Base-by-base conservation (phyloP, 1,140 invertebrate genomes). In the Aricia agestis region DNA sequence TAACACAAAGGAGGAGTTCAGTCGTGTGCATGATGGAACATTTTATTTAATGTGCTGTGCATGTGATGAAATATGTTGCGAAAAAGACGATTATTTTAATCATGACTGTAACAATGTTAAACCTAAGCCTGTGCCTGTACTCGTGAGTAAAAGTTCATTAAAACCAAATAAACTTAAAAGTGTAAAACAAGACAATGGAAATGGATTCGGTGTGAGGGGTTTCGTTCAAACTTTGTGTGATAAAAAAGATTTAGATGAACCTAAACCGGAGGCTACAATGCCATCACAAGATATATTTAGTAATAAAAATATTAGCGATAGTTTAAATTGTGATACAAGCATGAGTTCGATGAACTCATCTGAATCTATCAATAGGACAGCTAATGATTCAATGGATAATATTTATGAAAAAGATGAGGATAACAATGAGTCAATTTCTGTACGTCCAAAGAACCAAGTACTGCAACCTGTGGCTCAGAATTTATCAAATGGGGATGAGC, bases 1-100 rank as follows among this genome's bases (percentile, higher is more conserved):
- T 80, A 82, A 94, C 10, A 93, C 92, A 58, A 92, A 93, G 65
- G 94, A 95, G 74, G 93, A 94, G 68, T 94, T 95, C 85, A 93
- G 93, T 76, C 93, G 93, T 78, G 87, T 92, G 32, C 94, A 94
- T 75, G 94, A 93, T 78, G 94, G 94, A 59, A 94, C 94, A 0
- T 94, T 95, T 85, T 96, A 94, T 90, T 86, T 97, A 74, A 94
- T 96, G 86, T 97, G 96, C 85, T 96, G 95, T 92, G 94, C 93
- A 41, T 96, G 96, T 92, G 95, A 96, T 84, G 94, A 94, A 77
- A 93, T 95, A 7, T 96, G 96, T 81, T 93, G 92, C 59, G 94
- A 95, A 76, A 93, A 93, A 73, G 94, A 95, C 80, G 93, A 95
- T 78, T 96, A 95, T 89, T 94, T 93, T 69, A 93, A 94, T 78